A percentile compares a stretch with the other conserved stretches of the same genome.
Conservation (phyloP, 2,113 vertebrate genomes). For the Nerophis lumbriciformis region DNA sequence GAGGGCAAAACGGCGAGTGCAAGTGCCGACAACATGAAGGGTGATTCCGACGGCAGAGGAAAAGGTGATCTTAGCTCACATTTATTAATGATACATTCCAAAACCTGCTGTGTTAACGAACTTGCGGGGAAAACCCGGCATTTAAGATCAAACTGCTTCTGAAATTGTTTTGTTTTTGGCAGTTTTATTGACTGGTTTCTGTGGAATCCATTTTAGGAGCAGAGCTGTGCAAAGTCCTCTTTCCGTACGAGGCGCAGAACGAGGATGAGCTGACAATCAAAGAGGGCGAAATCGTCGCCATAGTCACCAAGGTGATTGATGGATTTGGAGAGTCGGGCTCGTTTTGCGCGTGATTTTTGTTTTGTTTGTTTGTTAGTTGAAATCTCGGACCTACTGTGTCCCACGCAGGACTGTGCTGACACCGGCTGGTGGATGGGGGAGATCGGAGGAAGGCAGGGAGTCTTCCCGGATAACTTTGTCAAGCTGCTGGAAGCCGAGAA, state of each 20-base stretch:
- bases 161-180: background rate
- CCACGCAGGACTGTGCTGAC: slow-evolving; percentile 87
- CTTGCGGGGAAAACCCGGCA: background rate
- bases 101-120: too few species aligned
- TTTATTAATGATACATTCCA: too few species aligned
- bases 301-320: slow-evolving; percentile 87
- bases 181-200: background rate
- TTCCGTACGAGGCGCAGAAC: slow-evolving; percentile 94
- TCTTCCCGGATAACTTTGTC: slow-evolving; percentile 98
- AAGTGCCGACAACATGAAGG: slow-evolving; percentile 81
- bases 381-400: background rate
- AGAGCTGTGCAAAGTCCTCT: slow-evolving; percentile 96
- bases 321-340: background rate
- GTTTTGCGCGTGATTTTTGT: background rate
- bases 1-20: slow-evolving; percentile 79
- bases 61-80: slow-evolving; percentile 72
- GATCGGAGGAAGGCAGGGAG: slow-evolving; percentile 83
- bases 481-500: slow-evolving; percentile 94
- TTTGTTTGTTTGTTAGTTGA: slow-evolving; percentile 1
- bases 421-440: slow-evolving; percentile 98
- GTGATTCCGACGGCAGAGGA: slow-evolving; percentile 83
- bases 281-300: slow-evolving; percentile 91
- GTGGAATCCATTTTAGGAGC: slow-evolving; percentile 73
- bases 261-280: slow-evolving; percentile 95
- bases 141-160: background rate